Base-by-base conservation (phyloP, 2,888 invertebrate genomes). In the Hyles lineata region DNA sequence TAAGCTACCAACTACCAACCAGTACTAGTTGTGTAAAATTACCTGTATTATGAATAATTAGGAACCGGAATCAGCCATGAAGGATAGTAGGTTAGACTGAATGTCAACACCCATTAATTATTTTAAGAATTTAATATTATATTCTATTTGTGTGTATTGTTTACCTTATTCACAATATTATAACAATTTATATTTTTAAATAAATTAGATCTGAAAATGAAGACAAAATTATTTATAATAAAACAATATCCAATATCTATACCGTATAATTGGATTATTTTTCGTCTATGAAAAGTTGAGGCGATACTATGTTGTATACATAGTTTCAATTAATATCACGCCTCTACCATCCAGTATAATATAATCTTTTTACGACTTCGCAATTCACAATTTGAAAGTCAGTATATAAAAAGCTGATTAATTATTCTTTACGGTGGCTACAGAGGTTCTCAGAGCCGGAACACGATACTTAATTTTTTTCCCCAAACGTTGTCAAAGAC, bases 71-170 rank as follows among this genome's bases (percentile, higher is more conserved):
- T 50, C 67, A 6, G 5, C 5, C 23, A 17, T 17, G 23, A 50
- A 67, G 50, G 25, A 43, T 67, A 50, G 15, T 67, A 17, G 63
- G n/a, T 63, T 63, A 50, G 23, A 23, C 43, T 23, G 23, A 67
- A 67, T 67, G 23, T 67, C 67, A 67, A 35, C 21, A 35, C 1
- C 21, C 1, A 21, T 21, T 8, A 50, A 23, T 23, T 17, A 50
- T 19, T 9, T 21, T 43, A 15, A 43, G 63, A 21, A 43, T 43
- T 43, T 15, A 43, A 43, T 11, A 43, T 43, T 63, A 43, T 1
- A 63, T 21, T 29, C 17, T 19, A 17, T 19, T 7, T 29, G 61
- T 19, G 6, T 25, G 35, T 35, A 8, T 35, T 35, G 9, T 1
- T 43, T 43, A 43, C 2, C 11, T 43, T 43, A 43, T 43, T 15